Evolutionary conservation across 2,797 vertebrate genomes (phyloP), one percentile per base, ranked within the genome.

Genomic region (Takifugu ocellatus): DNA sequence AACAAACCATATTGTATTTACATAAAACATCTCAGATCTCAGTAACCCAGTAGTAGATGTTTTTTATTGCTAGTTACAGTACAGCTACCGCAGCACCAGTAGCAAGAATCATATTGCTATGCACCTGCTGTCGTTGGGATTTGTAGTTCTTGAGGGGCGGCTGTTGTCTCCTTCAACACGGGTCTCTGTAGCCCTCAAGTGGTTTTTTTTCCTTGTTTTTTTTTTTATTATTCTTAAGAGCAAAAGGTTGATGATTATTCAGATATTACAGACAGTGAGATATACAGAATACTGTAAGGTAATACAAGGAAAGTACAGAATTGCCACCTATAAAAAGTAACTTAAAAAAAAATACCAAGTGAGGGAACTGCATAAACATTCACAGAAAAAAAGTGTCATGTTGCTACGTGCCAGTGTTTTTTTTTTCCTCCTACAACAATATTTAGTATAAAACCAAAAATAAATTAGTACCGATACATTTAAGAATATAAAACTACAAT

Each of bases 51-150:
- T 76, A 77, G 84, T 88, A 83, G 82, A 87, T 80, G 81, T 77
- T 83, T 78, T 80, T 92, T 91, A 92, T 91, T 91, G 91, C 90
- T 92, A 82, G 79, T 90, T 89, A 88, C 85, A 81, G 79, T 88
- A 86, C 82, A 74, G 82, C 88, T 87, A 89, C 84, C 86, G 87
- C 76, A 84, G 81, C 82, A 80, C 79, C 83, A 86, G 81, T 88
- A 84, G 88, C 86, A 84, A 85, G 74, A 61, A 52, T 82, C 75
- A 75, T 90, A 89, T 91, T 89, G 86, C 87, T 86, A 82, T 87
- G 85, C 84, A 81, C 81, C 84, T 86, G 83, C 78, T 79, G 81
- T 83, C 63, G 31, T 80, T 84, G 77, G 85, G 85, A 81, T 83
- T 89, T 87, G 78, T 85, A 79, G 76, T 80, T 75, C 61, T 27